Conservation (phyloP, 2,113 vertebrate species). For the Saccopteryx bilineata region DNA sequence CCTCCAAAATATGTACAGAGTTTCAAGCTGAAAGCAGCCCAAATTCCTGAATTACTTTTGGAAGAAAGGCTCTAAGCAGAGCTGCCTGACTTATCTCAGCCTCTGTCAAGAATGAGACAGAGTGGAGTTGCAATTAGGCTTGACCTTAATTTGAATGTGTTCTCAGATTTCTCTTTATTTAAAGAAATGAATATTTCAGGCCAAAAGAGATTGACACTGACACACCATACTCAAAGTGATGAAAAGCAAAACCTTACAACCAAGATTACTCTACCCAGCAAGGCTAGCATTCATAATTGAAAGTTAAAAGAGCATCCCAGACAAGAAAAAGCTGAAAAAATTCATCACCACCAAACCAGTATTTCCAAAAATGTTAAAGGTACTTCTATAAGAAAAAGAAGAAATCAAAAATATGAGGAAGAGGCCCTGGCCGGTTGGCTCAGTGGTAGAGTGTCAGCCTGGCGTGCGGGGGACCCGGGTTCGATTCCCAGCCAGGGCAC, state of each 20-base stretch:
- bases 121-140: background rate
- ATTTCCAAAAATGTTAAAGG: background rate
- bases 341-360: too few species aligned
- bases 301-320: background rate
- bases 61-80: background rate
- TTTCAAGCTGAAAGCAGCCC: background rate
- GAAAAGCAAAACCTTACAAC: background rate
- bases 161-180: background rate
- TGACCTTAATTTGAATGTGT: background rate
- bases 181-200: background rate
- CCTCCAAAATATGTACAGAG: background rate
- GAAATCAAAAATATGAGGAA: background rate
- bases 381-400: background rate
- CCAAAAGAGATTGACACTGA: background rate
- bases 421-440: too few species aligned
- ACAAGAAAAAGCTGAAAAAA: background rate
- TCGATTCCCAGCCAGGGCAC: too few species aligned
- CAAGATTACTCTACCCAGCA: background rate
- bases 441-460: too few species aligned
- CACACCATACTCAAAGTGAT: background rate
- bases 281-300: background rate
- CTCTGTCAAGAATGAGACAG: background rate
- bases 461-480: too few species aligned
- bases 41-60: background rate
- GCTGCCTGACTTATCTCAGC: background rate